Evolutionary conservation across 1,140 invertebrate genomes (phyloP).

Genomic region (Helicoverpa armigera): DNA sequence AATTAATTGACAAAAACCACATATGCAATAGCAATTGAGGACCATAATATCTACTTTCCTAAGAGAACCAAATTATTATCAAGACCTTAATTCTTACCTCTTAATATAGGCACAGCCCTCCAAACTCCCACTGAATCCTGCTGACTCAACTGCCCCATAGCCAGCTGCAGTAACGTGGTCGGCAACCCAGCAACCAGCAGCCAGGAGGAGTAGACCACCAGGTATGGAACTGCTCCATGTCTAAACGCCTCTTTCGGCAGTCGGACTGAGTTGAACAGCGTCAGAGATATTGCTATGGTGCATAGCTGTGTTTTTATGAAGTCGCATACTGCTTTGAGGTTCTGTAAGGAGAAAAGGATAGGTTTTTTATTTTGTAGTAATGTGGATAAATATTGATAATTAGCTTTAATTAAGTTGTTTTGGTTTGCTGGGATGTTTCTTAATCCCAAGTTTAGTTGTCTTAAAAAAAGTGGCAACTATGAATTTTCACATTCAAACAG

Average conservation of each 20-base stretch:
- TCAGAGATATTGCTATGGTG: conserved; percentile 75
- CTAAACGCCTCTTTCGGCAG: conserved; percentile 76
- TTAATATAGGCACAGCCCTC: conserved; percentile 82
- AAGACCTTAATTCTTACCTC: conserved; percentile 67
- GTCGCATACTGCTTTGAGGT: conserved; percentile 71
- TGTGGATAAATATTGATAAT: no score
- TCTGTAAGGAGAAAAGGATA: conserved; percentile 62
- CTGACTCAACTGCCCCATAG: conserved; percentile 79
- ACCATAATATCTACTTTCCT: no score
- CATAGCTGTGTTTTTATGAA: conserved; percentile 78
- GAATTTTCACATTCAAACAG: no score
- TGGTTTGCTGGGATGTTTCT: no score
- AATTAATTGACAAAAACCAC: no score
- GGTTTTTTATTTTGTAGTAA: no score
- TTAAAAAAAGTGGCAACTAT: no score
- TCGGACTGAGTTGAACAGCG: conserved; percentile 75
- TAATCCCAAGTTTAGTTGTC: no score
- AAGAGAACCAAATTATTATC: neutral
- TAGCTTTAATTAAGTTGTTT: no score
- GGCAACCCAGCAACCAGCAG: conserved; percentile 72
- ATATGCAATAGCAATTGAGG: no score
- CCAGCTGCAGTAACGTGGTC: conserved; percentile 73
- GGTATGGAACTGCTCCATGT: conserved; percentile 76
- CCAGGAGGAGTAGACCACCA: conserved; percentile 80
- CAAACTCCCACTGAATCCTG: conserved; percentile 82